phyloP scores from a whole-genome alignment of 2,797 vertebrate species.

The Enteromius afrohamiltoni region DNA sequence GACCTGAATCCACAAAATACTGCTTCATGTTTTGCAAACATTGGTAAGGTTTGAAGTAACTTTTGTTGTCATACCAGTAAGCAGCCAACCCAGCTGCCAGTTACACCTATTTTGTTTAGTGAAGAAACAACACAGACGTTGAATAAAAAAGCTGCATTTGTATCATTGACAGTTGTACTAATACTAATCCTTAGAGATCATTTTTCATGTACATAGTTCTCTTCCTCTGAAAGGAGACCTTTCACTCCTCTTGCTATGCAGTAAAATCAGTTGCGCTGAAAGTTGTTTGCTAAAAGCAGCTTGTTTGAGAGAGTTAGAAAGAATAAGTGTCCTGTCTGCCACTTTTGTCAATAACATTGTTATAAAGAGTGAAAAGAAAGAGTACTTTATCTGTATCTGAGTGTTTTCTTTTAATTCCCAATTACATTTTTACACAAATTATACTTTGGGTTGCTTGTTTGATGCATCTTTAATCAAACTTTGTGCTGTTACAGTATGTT shows the following conservation, averaged over 20 bases:
- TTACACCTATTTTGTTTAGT: not conserved
- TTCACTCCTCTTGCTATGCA: constrained; percentile 22
- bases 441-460: constrained; percentile 10
- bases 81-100: not conserved
- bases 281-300: constrained; percentile 18
- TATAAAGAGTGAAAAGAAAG: not conserved
- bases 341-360: not conserved
- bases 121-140: not conserved
- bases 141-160: not conserved
- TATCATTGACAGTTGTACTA: not conserved
- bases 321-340: not conserved
- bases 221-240: not conserved
- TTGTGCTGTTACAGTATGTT: constrained; percentile 1
- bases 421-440: not conserved
- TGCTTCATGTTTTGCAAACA: not conserved
- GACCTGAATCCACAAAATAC: not conserved
- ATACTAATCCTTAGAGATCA: not conserved
- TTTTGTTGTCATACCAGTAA: not conserved
- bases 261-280: not conserved
- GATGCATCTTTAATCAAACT: constrained; percentile 14
- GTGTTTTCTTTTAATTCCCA: constrained; percentile 3
- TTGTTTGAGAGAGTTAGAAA: constrained; percentile 1
- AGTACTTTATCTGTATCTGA: not conserved
- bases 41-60: not conserved
- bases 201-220: not conserved